Conservation (phyloP, 2,113 vertebrate genomes). For the Gallinago undulata region DNA sequence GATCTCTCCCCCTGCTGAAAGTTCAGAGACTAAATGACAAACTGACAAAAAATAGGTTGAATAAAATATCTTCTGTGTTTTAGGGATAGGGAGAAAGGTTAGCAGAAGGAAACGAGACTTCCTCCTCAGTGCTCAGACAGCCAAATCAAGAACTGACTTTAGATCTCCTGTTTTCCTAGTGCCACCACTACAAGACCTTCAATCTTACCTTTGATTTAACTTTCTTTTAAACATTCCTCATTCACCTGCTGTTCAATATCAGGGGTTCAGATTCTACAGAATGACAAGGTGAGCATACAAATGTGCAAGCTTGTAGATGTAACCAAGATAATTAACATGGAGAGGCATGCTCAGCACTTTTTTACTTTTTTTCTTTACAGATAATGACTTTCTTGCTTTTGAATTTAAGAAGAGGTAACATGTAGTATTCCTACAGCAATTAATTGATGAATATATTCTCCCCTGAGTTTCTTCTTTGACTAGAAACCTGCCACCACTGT, state of each 20-base stretch:
- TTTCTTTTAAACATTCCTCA: conserved; percentile 18
- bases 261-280: not conserved
- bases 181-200: not conserved
- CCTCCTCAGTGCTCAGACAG: not conserved
- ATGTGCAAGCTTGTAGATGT: conserved; percentile 19
- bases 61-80: not conserved
- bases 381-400: not conserved
- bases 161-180: conserved; percentile 11
- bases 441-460: conserved; percentile 30
- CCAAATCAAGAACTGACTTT: not conserved
- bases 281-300: conserved; percentile 53
- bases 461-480: not conserved
- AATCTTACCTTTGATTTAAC: conserved; percentile 34
- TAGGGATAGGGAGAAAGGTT: not conserved
- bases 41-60: not conserved
- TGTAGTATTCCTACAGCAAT: conserved; percentile 2
- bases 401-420: conserved; percentile 2
- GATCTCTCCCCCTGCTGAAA: accelerated
- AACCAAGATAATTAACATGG: conserved; percentile 50
- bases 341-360: conserved; percentile 35
- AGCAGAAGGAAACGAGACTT: not conserved
- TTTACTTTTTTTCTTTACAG: conserved; percentile 1
- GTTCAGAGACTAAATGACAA: not conserved
- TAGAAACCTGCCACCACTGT: not conserved
- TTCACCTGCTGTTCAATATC: conserved; percentile 46